Evolutionary conservation across 2,113 vertebrate genomes (phyloP), one percentile per base, ranked within the genome.

Genomic region (Bubo scandiacus): DNA sequence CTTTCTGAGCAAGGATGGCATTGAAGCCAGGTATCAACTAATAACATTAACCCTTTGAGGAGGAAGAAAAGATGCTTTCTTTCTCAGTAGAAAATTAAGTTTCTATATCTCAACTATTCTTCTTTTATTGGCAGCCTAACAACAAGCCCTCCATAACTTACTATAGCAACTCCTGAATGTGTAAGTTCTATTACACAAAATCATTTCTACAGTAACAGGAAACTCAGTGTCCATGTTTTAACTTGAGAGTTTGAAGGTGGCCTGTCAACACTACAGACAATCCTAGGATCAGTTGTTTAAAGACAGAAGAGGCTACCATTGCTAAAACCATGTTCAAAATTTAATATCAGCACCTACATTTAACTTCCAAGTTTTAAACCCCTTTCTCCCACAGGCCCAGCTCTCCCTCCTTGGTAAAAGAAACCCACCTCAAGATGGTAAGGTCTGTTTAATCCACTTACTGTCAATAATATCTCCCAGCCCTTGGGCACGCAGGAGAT

Each of bases 391-490:
- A 22, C 43, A 47, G 66, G 42, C 29, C 38, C 32, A 65, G 88
- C 59, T 84, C 77, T 86, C 65, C 45, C 23, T 81, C 63, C 36
- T 38, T 36, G 15, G 25, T n/a, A 70, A 38, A 21, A 29, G 23
- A 40, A 21, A 29, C 52, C 49, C 78, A 59, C 45, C 16, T 40
- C 77, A 57, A 38, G 66, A 66, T 43, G 32, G 29, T 58, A 86
- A 62, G 26, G 52, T 43, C 26, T 67, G 29, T 68, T 90, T 63
- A 94, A 92, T 57, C 58, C 81, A 99, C 99, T 99, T 98, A 99
- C 99, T 99, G 97, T 99, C 99, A 81, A 99, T 98, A 95, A 99
- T 99, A 93, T 99, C 99, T 61, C 99, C 99, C 77, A 99, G 98
- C 3, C 99, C 99, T 93, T 99, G 99, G 38, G 99, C 99, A 19